These are phyloP conservation scores for Cacatua alba DNA, from an alignment of 2,113 vertebrate species.

Conservation along the genomic window DNA sequence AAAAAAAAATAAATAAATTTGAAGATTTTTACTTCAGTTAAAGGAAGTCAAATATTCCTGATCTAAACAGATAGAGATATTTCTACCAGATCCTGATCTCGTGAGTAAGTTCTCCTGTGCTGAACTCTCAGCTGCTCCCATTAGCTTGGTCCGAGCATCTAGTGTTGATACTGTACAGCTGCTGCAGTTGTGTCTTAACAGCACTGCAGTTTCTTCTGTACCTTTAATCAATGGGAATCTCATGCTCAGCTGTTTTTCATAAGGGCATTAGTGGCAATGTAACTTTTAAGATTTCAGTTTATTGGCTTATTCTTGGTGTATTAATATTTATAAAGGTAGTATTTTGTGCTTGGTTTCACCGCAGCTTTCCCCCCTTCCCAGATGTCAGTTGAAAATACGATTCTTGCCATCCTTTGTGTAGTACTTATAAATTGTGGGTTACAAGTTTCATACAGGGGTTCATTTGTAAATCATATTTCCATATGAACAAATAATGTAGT, in stretches of 20 bases:
- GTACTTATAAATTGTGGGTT: not conserved
- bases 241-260: not conserved
- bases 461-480: not conserved
- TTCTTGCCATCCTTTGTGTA: not conserved
- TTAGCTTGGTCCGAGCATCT: not conserved
- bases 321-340: not conserved
- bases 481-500: not conserved
- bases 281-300: not conserved
- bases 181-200: not conserved
- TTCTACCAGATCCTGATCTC: not conserved
- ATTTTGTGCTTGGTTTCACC: not conserved
- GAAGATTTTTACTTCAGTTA: not conserved
- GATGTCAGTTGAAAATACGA: not conserved
- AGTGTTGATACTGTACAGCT: not conserved
- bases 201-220: not conserved
- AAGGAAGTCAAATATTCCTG: not conserved
- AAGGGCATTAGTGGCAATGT: not conserved
- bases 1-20: not conserved
- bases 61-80: not conserved
- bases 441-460: not conserved
- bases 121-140: not conserved
- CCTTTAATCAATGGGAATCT: not conserved
- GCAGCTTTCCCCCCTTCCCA: not conserved
- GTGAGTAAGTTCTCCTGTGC: not conserved
- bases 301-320: not conserved